phyloP scores from a whole-genome alignment of 2,888 invertebrate genomes.

The Monoplex corrugatus region DNA sequence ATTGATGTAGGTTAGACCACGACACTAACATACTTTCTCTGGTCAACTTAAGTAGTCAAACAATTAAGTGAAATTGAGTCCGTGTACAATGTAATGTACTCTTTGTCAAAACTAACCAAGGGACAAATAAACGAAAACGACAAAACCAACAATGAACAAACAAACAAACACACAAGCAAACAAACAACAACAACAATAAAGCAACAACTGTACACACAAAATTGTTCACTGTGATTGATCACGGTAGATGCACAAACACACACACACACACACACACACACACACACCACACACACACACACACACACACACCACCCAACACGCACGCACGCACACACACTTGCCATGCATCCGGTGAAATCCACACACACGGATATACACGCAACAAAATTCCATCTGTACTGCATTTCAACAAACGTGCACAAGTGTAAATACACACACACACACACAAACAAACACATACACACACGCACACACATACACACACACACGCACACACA shows the following conservation, averaged over 20 bases:
- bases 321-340: neutral
- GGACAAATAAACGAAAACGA: neutral
- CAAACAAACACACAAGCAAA: too few species aligned
- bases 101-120: neutral
- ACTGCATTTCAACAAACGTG: too few species aligned
- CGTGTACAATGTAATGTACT: neutral
- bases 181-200: neutral
- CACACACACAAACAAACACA: slow-evolving; percentile 32
- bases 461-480: slow-evolving; percentile 18
- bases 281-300: neutral
- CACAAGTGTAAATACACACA: neutral
- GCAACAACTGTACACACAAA: neutral
- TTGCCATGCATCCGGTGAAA: neutral
- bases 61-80: neutral
- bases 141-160: too few species aligned
- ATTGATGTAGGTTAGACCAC: too few species aligned
- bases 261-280: too few species aligned
- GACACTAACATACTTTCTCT: too few species aligned
- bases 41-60: neutral
- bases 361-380: neutral
- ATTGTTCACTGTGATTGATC: neutral
- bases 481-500: neutral
- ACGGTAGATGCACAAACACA: too few species aligned
- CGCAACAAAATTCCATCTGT: neutral
- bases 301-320: neutral